phyloP scores from a whole-genome alignment of 2,797 vertebrate genomes.

The Enteromius anoplus region DNA sequence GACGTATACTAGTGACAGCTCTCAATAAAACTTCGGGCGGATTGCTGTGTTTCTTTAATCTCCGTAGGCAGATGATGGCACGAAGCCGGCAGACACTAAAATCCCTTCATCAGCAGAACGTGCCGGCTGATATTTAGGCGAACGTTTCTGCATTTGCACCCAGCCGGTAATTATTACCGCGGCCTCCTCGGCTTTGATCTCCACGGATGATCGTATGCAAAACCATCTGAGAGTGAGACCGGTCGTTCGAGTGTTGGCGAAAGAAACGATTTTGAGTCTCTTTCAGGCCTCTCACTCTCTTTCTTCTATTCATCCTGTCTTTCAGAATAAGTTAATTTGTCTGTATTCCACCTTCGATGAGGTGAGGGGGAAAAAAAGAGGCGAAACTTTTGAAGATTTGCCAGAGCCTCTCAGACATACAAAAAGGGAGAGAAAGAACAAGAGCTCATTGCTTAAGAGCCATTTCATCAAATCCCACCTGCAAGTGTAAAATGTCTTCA shows the following conservation, averaged over 20 bases:
- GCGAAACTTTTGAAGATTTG: conserved; percentile 62
- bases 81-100: conserved; percentile 73
- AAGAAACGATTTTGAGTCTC: conserved; percentile 80
- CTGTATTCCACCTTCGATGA: conserved; percentile 65
- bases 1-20: conserved; percentile 69
- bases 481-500: conserved; percentile 88
- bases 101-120: conserved; percentile 85
- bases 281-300: conserved; percentile 66
- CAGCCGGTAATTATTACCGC: conserved; percentile 86
- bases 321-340: conserved; percentile 84
- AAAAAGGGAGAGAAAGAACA: conserved; percentile 67
- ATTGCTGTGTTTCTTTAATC: conserved; percentile 72
- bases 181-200: conserved; percentile 88
- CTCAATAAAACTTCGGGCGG: conserved; percentile 72
- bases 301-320: conserved; percentile 58
- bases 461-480: conserved; percentile 82
- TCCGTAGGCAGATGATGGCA: conserved; percentile 75
- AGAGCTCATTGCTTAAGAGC: conserved; percentile 81
- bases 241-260: conserved; percentile 75
- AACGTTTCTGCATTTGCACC: conserved; percentile 75
- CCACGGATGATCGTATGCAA: conserved; percentile 83
- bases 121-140: conserved; percentile 83
- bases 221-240: conserved; percentile 80
- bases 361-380: conserved; percentile 49
- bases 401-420: conserved; percentile 50